Evolutionary conservation across 2,797 vertebrate genomes (phyloP), one percentile per base, ranked within the genome.

Genomic region (Loriculus beryllinus): DNA sequence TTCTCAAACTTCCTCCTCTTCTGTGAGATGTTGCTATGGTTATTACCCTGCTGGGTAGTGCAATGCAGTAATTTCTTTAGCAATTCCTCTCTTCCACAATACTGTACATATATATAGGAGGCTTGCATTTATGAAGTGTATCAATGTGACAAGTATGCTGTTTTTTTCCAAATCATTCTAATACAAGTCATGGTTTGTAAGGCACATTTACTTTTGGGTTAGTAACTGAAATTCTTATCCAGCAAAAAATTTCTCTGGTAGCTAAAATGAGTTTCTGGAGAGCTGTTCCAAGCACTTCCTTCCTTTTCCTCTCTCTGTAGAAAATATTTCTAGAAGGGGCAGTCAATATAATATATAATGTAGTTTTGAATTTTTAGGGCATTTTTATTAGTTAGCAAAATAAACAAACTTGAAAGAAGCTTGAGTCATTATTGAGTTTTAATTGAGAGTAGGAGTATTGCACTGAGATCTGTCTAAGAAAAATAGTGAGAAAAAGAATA

Each of bases 11-110:
- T 83, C 70, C 29, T 92, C 65, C 49, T 92, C 64, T 76, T 82
- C 83, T 70, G 0, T 70, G 79, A 95, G 88, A 54, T 93, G 92
- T 97, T 95, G 93, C 94, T 95, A 87, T 93, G 94, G 96, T 97
- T 97, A 93, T 94, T 94, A 95, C 92, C 77, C 84, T 90, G 80
- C 74, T 94, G 89, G 77, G 93, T 93, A 93, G 92, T 65, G 86
- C 92, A 96, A 93, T 69, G 63, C 74, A 86, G 85, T 92, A 90
- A 91, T 96, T 92, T 86, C 68, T 95, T 94, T 94, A 88, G 75
- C 82, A 89, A 72, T 91, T 95, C 71, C 28, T 93, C 80, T 91
- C 62, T 94, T 92, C 64, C 70, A 82, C 67, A 69, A 47, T 81
- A 17, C 43, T 69, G 42, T 93, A 79, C 54, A 56, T 49, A 78